Conservation (phyloP, 1,140 invertebrate genomes). For the Drosophila auraria region DNA sequence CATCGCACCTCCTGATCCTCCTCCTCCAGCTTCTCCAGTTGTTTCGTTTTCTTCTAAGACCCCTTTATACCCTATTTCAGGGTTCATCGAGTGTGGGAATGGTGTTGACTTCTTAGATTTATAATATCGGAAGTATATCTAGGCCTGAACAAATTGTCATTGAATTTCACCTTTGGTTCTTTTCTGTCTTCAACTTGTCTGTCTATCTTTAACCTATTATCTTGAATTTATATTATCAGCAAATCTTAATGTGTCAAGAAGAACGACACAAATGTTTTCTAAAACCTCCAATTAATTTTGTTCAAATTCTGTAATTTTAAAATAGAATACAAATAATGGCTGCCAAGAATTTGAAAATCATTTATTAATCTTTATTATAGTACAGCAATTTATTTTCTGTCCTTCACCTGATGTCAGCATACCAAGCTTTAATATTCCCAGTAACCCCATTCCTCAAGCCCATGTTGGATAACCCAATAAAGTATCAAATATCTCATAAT, state of each 20-base stretch:
- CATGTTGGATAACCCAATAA: conserved; percentile 11
- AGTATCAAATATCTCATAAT: conserved; percentile 29
- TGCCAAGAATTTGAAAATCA: not conserved
- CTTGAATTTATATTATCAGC: not conserved
- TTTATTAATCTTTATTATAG: not conserved
- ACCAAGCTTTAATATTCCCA: not conserved
- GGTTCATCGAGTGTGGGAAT: not conserved
- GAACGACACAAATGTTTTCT: not conserved
- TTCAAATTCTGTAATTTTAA: not conserved
- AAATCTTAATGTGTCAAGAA: not conserved
- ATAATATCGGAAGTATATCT: conserved; percentile 1
- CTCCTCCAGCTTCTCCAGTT: conserved; percentile 5
- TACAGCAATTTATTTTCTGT: not conserved
- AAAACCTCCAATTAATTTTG: not conserved
- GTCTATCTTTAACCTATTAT: not conserved
- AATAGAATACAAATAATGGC: not conserved
- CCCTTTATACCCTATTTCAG: conserved; percentile 24
- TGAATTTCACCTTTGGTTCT: not conserved
- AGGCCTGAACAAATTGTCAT: not conserved
- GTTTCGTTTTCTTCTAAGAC: conserved; percentile 25
- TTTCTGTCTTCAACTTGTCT: not conserved
- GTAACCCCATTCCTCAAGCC: conserved; percentile 5
- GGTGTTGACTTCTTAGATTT: not conserved
- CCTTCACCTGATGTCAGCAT: not conserved
- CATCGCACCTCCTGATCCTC: conserved; percentile 26